Base-by-base conservation (phyloP, 2,888 invertebrate genomes). In the Cephus runcator region DNA sequence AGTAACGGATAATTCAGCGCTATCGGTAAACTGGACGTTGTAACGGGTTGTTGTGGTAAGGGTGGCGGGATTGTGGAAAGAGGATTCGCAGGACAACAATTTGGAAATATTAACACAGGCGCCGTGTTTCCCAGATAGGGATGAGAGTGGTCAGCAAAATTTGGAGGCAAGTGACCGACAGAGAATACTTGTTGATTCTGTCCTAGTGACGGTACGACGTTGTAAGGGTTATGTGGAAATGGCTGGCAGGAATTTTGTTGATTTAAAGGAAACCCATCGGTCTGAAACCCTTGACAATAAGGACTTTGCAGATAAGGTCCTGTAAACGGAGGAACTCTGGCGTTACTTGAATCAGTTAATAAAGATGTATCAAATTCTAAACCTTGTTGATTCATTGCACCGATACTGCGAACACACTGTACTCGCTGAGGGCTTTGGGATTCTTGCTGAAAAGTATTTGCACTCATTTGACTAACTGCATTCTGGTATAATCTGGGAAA, bases 61-160 rank as follows among this genome's bases (percentile, higher is more conserved):
- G 30, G n/a, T 36, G 76, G 15, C 40, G 76, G 33, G 36, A 9
- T 34, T 69, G 78, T 30, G 34, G 75, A 30, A 33, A 1, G 23
- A 30, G 75, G 12, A 35, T 40, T 30, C 69, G 56, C 40, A 56
- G 77, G 30, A 71, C 31, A 71, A 71, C 81, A 85, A 74, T 81
- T 84, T 0, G 90, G 90, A 0, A 90, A 81, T 73, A 90, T 89
- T 79, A 90, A 88, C 74, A 90, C 89, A 33, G 90, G 89, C 34
- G 69, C 84, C 15, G 76, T 69, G 78, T 76, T 77, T 77, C 81
- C 79, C 30, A 85, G 77, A 80, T 83, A 84, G 6, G 83, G 78
- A 30, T 89, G 87, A 35, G 88, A 85, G 76, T 90, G 90, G 15
- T 90, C 89, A 69, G 87, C 74, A 11, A 87, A 75, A 40, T 79